Evolutionary conservation across 2,113 vertebrate species (phyloP), one percentile per base, ranked within the genome.

Genomic region (Tenrec ecaudatus): DNA sequence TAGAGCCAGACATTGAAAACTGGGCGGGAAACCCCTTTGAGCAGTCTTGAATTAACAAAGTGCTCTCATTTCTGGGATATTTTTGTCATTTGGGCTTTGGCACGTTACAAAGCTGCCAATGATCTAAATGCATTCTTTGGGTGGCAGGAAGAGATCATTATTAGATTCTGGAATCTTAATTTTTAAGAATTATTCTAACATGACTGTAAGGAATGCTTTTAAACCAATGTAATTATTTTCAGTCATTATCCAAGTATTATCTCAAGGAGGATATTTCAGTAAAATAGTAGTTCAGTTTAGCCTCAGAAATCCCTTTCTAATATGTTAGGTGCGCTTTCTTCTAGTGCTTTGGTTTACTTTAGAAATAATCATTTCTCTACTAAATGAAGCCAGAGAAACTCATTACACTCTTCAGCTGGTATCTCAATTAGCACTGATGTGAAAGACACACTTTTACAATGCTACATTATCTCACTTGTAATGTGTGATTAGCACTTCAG

Each of bases 21-120:
- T 86, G 33, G 47, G 53, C 78, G 91, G 89, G 64, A 96, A 95
- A 94, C 82, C 80, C 75, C 71, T 94, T 82, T 93, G 75, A 93
- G 27, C 11, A 88, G 47, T 43, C 76, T 79, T 88, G 82, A 87
- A 73, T 80, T 86, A 66, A 91, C 14, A 93, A 19, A 17, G 16
- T 86, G 29, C 11, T 94, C 92, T 91, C 19, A 62, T 91, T 53
- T 92, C 81, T 94, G 83, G 17, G 5, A 40, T 33, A 79, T 53
- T 88, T 82, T 43, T 17, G 43, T 81, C 23, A n/a, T 58, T 93
- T 77, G n/a, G 53, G 25, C 77, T 64, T 84, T 60, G 68, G 31
- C 60, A 82, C 81, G 75, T n/a, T 80, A 82, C 19, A 23, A 57
- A 76, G 33, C 7, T 36, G 79, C 47, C 77, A 75, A 82, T 89